Conservation (phyloP, 2,888 invertebrate genomes). For the Drosophila borealis region DNA sequence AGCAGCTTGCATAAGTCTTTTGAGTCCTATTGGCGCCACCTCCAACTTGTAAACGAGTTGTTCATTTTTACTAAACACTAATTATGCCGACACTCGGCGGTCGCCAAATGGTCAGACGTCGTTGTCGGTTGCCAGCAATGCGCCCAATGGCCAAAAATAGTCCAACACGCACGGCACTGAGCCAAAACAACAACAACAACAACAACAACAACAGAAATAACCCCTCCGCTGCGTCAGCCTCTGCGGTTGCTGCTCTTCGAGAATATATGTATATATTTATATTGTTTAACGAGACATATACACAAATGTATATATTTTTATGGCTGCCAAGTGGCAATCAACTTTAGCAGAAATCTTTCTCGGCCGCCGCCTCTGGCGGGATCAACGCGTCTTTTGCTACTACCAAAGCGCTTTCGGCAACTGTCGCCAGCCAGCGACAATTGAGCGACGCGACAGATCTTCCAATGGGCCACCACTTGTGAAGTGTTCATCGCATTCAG, state of each 20-base stretch:
- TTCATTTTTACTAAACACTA: constrained; percentile 51
- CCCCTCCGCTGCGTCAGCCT: constrained; percentile 4
- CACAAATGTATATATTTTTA: constrained; percentile 34
- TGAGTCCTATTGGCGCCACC: constrained; percentile 46
- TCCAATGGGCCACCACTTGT: constrained; percentile 80
- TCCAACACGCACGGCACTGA: constrained; percentile 70
- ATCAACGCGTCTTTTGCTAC: constrained; percentile 70
- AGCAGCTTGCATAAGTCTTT: constrained; percentile 57
- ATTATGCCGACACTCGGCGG: constrained; percentile 20
- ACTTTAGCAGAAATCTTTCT: constrained; percentile 19
- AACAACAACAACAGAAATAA: neutral
- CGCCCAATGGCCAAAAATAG: constrained; percentile 72
- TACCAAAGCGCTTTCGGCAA: constrained; percentile 44
- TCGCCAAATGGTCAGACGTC: constrained; percentile 4
- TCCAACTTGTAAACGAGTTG: constrained; percentile 73
- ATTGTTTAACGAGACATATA: constrained; percentile 32
- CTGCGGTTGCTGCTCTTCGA: neutral
- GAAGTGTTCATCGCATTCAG: constrained; percentile 73
- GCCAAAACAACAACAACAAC: constrained; percentile 61
- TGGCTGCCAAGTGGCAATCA: constrained; percentile 30
- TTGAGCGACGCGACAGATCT: constrained; percentile 46
- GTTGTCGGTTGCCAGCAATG: constrained; percentile 37
- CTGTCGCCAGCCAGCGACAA: constrained; percentile 62
- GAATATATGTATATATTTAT: constrained; percentile 27
- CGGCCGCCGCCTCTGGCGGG: constrained; percentile 42